Base-by-base conservation (phyloP, 2,797 vertebrate species). In the Lutra lutra region DNA sequence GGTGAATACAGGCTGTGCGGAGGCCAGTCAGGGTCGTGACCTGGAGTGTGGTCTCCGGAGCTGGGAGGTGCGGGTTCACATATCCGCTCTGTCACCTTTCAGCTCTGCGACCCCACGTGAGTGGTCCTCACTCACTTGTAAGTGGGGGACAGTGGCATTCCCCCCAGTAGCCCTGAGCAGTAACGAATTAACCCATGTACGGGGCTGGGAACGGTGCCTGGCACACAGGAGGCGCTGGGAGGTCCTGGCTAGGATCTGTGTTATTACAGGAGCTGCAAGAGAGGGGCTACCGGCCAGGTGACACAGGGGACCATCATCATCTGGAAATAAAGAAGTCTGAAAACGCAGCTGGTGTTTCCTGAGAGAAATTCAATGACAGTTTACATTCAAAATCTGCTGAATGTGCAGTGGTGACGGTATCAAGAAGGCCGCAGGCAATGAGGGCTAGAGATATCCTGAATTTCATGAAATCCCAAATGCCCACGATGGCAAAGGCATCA, bases 401-500 rank as follows among this genome's bases (percentile, higher is more conserved):
- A 27, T n/a, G 78, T 15, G 29, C 27, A 17, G 25, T 10, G 48
- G 15, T 11, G 72, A 40, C 20, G 20, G 10, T 6, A 21, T 20
- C 48, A 7, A 7, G 73, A 72, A 66, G 78, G 60, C 1, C 0
- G 13, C 4, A 25, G 35, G 72, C 27, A 0, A 12, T 0, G 51
- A 29, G 72, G 0, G 32, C 12, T 3, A 62, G 51, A 11, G 51
- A 14, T 1, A 2, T 12, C 23, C 82, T 17, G 25, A 46, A 3
- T 29, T 46, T 48, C 66, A 2, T 80, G 72, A 38, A 13, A 13
- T 5, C 46, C 5, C 43, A 92, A 78, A 68, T 1, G 17, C 83
- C 72, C 4, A 0, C 12, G 0, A 9, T 0, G 27, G 73, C 0
- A 29, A 18, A 43, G 32, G 54, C 7, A 20, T 10, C 1, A 0